A percentile compares a stretch with the other conserved stretches of the same genome.
These are phyloP conservation scores for Calcarius lapponicus DNA, from an alignment of 2,797 vertebrate genomes.

Conservation along the genomic window DNA sequence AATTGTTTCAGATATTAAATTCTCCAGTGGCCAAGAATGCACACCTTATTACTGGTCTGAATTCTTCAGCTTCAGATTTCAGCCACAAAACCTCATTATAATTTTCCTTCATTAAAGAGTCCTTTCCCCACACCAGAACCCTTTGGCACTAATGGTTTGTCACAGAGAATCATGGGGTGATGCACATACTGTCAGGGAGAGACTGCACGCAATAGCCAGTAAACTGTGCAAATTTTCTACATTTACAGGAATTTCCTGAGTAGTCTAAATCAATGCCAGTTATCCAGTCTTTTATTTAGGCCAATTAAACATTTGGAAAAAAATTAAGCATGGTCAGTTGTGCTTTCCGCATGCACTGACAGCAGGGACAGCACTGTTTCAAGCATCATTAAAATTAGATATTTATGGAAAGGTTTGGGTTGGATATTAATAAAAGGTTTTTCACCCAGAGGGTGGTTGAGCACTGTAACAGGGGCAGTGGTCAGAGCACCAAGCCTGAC, in stretches of 20 bases:
- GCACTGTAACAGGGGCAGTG: neutral
- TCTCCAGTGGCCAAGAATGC: slow-evolving; percentile 57
- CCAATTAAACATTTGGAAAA: neutral
- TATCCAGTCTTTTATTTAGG: neutral
- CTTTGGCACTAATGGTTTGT: neutral
- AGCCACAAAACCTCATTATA: slow-evolving; percentile 41
- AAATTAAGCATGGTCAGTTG: neutral
- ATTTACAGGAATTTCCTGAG: neutral
- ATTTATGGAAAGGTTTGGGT: neutral
- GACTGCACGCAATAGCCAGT: accelerated
- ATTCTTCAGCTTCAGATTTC: slow-evolving; percentile 58
- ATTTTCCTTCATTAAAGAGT: neutral
- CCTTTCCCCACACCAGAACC: neutral
- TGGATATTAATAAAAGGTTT: neutral
- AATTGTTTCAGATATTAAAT: slow-evolving; percentile 71
- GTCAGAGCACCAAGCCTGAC: neutral
- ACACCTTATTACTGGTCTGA: slow-evolving; percentile 59
- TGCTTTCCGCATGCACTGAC: accelerated
- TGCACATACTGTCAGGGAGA: neutral
- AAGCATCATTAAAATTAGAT: neutral
- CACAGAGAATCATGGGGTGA: neutral
- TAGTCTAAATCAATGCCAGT: neutral
- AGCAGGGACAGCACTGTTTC: neutral
- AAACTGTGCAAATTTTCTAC: neutral
- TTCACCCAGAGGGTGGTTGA: neutral